phyloP scores from a whole-genome alignment of 1,140 invertebrate genomes.

The Anthonomus grandis region DNA sequence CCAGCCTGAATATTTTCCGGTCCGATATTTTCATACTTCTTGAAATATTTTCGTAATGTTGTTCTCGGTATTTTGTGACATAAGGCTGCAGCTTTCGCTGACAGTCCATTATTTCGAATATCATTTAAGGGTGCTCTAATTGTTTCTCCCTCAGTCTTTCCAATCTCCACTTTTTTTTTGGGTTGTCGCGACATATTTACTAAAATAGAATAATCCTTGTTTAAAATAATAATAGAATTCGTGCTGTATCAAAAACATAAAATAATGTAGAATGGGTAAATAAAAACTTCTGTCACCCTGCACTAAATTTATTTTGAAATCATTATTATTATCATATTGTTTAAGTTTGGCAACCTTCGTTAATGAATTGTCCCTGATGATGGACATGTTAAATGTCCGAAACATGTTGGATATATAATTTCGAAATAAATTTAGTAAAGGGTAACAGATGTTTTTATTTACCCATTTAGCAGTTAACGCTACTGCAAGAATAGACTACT shows the following conservation, averaged over 20 bases:
- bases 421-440: no score
- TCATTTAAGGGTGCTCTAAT: constrained; percentile 2
- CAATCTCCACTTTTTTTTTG: background rate
- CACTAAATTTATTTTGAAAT: no score
- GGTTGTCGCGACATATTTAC: background rate
- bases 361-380: no score
- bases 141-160: background rate
- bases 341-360: no score
- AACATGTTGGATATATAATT: no score
- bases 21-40: constrained; percentile 3
- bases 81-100: constrained; percentile 4
- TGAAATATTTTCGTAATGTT: background rate
- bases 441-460: no score
- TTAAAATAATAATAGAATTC: background rate
- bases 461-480: no score
- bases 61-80: constrained; percentile 6
- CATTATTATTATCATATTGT: no score
- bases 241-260: constrained; percentile 6
- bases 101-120: constrained; percentile 6
- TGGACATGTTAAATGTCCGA: no score
- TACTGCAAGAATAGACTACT: no score
- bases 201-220: constrained; percentile 4
- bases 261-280: background rate
- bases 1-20: background rate
- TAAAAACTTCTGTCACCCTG: no score